Base-by-base conservation (phyloP, 2,113 vertebrate species). In the Osmerus eperlanus region DNA sequence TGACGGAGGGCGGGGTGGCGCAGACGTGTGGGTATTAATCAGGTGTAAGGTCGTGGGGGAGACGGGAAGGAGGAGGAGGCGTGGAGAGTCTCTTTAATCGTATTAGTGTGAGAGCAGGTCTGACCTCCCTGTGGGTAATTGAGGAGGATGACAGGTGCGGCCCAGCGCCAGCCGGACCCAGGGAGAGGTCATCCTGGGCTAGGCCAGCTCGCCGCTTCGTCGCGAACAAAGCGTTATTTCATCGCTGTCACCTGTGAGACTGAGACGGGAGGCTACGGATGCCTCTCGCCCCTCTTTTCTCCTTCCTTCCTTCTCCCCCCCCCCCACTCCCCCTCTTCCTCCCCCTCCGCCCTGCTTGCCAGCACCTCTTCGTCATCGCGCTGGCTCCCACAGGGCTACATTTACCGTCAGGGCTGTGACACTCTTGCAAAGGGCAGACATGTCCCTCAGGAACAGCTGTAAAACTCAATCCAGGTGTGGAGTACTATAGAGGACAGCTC, bases 141-240 rank as follows among this genome's bases (percentile, higher is more conserved):
- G 83, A 78, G 82, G 60, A 68, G 3, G 74, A 65, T 63, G 81
- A 77, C 83, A 80, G 82, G 77, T 74, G 82, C 29, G 72, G 77
- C 81, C 41, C 71, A 60, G 75, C 76, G 68, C 66, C 41, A 65
- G 53, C 65, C 55, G 80, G 81, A 82, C 70, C 47, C 41, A 75
- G 1, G 68, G 55, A 61, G 76, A 77, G 86, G 86, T 84, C 83
- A 65, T 7, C 3, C 68, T 32, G 67, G 77, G 86, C 83, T 74
- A 54, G 61, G 69, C 29, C 68, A 72, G 41, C 76, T 73, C 58
- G 70, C 69, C 60, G 79, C 68, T 73, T 18, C 28, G 59, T 63
- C 32, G 68, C 47, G 77, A 85, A 81, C 81, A 79, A 81, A 83
- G 86, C 80, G 73, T 84, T 86, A 83, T 86, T 85, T 90, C 68